Conservation (phyloP, 2,113 vertebrate genomes). For the Toxostoma redivivum region DNA sequence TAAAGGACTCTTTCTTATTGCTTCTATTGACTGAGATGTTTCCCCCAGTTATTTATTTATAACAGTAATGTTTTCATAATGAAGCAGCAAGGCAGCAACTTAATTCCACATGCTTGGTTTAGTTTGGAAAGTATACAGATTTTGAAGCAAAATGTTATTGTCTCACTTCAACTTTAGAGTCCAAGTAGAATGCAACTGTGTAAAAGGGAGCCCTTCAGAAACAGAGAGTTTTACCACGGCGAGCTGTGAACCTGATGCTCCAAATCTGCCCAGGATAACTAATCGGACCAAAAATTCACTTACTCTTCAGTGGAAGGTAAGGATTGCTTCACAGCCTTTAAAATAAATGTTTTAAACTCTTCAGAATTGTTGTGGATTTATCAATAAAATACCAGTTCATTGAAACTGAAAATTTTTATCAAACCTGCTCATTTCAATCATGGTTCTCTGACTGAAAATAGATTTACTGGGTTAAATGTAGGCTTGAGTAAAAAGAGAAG, state of each 20-base stretch:
- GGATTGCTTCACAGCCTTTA: background rate
- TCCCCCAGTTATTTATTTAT: background rate
- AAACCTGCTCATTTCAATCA: background rate
- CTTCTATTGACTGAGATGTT: background rate
- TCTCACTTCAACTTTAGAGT: constrained; percentile 75
- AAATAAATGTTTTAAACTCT: background rate
- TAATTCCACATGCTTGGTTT: background rate
- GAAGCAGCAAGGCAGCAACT: background rate
- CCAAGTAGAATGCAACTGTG: constrained; percentile 83
- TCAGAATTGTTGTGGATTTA: background rate
- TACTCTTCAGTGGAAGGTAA: constrained; percentile 92
- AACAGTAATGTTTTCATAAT: background rate
- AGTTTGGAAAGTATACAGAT: background rate
- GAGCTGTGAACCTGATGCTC: constrained; percentile 90
- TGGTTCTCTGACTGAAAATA: background rate
- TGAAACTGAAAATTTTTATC: background rate
- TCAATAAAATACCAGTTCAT: background rate
- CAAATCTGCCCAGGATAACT: constrained; percentile 87
- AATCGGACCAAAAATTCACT: constrained; percentile 93
- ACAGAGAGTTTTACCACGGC: constrained; percentile 88
- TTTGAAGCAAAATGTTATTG: background rate
- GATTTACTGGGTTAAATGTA: background rate
- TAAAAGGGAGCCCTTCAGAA: constrained; percentile 88
- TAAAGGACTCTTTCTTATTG: background rate
- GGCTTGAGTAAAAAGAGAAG: background rate